A percentile compares a stretch with the other conserved stretches of the same genome.
These are phyloP conservation scores for Vireo altiloquus DNA, from an alignment of 2,113 vertebrate genomes.

Conservation along the genomic window DNA sequence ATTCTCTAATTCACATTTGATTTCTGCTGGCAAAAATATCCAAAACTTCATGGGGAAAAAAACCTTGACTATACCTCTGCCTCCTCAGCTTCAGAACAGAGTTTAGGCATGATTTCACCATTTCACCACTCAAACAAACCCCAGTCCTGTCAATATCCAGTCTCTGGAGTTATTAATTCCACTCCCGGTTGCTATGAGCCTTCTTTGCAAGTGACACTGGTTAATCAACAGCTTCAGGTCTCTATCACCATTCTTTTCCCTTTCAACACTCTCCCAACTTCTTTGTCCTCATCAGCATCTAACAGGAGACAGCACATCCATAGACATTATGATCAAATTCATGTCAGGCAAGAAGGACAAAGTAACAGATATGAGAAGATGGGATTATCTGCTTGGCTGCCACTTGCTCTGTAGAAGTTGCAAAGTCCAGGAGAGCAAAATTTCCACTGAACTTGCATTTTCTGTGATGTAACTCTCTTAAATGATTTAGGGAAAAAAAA, in stretches of 20 bases:
- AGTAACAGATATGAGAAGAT: neutral
- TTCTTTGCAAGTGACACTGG: neutral
- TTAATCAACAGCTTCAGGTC: neutral
- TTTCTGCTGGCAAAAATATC: neutral
- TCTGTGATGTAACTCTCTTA: neutral
- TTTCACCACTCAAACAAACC: neutral
- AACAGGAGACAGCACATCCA: neutral
- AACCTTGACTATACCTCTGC: neutral
- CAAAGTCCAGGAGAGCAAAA: conserved; percentile 27
- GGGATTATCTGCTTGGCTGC: conserved; percentile 57
- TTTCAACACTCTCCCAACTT: neutral
- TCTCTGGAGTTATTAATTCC: neutral
- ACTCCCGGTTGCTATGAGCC: neutral
- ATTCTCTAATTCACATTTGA: neutral
- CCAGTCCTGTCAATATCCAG: neutral
- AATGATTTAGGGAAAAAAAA: neutral
- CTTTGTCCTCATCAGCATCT: neutral
- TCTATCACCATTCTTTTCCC: neutral
- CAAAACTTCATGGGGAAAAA: neutral
- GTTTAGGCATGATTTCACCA: neutral
- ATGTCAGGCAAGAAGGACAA: neutral
- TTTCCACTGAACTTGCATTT: conserved; percentile 50
- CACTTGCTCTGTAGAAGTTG: neutral
- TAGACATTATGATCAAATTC: neutral
- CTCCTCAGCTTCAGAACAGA: neutral